phyloP scores from a whole-genome alignment of 2,797 vertebrate species.

The Poeciliopsis presidionis region DNA sequence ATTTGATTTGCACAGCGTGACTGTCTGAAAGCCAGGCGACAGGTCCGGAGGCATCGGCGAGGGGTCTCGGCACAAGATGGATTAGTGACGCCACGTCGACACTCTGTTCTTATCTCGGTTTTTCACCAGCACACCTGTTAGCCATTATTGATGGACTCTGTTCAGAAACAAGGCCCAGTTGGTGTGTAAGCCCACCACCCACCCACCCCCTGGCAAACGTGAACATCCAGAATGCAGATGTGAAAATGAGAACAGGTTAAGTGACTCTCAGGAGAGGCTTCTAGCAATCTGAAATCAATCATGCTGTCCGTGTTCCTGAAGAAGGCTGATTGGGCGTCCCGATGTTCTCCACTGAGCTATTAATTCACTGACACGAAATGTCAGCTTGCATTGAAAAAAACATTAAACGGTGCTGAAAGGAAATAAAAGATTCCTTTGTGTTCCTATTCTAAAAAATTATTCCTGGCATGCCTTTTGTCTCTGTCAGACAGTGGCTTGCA shows the following conservation, averaged over 20 bases:
- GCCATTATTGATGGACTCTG: conserved; percentile 41
- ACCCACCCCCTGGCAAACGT: too few relatives aligned
- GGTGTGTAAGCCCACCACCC: neutral
- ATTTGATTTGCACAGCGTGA: conserved; percentile 57
- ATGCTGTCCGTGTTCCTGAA: conserved; percentile 25
- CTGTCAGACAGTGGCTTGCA: neutral
- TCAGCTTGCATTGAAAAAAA: conserved; percentile 36
- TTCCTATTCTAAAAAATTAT: conserved; percentile 40
- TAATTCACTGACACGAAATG: conserved; percentile 43
- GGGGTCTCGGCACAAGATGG: conserved; percentile 49
- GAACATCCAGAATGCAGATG: conserved; percentile 24
- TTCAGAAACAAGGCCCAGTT: conserved; percentile 20
- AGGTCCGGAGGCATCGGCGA: conserved; percentile 48
- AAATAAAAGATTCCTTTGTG: conserved; percentile 30
- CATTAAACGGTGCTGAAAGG: conserved; percentile 22
- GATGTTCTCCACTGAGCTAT: conserved; percentile 29
- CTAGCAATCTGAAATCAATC: conserved; percentile 52
- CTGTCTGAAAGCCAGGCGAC: conserved; percentile 43
- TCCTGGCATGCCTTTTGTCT: conserved; percentile 18
- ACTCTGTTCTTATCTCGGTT: conserved; percentile 37
- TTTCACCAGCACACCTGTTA: conserved; percentile 50
- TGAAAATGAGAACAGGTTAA: conserved; percentile 40
- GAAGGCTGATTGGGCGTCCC: conserved; percentile 13
- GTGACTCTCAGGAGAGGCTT: conserved; percentile 40
- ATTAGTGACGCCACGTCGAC: conserved; percentile 49